Evolutionary conservation across 2,888 invertebrate genomes (phyloP).

Genomic region (Lottia scabra): DNA sequence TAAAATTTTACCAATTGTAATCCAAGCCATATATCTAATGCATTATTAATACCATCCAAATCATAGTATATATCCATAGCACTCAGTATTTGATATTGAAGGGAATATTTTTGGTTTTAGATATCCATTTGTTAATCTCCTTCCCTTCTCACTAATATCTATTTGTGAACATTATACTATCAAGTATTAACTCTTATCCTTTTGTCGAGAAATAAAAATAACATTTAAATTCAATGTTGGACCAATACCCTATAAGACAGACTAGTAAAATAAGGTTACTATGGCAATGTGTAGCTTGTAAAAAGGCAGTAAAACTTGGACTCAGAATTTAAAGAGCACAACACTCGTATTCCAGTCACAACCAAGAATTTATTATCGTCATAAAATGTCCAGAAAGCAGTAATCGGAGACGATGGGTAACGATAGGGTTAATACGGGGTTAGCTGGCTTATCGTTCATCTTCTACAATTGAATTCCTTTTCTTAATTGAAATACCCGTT

Average conservation of each 20-base stretch:
- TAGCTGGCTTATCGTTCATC: slow-evolving; percentile 6
- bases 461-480: slow-evolving; percentile 2
- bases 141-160: too few species aligned
- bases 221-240: slow-evolving; percentile 2
- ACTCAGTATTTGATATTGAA: too few species aligned
- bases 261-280: slow-evolving; percentile 1
- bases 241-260: background rate
- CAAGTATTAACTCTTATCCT: background rate
- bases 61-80: too few species aligned
- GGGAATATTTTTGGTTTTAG: too few species aligned
- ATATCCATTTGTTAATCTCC: too few species aligned
- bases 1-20: too few species aligned
- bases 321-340: slow-evolving; percentile 2
- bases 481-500: background rate
- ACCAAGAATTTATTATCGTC: background rate
- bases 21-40: too few species aligned
- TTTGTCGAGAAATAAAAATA: background rate
- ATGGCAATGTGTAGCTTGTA: slow-evolving; percentile 1
- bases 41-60: too few species aligned
- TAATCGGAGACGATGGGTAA: background rate
- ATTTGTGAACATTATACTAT: too few species aligned
- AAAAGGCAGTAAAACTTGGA: slow-evolving; percentile 4
- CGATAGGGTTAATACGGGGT: slow-evolving; percentile 4
- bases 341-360: slow-evolving; percentile 6
- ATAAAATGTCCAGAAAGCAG: slow-evolving; percentile 3